Evolutionary conservation across 2,797 vertebrate genomes (phyloP).

Genomic region (Poecilia velifera): DNA sequence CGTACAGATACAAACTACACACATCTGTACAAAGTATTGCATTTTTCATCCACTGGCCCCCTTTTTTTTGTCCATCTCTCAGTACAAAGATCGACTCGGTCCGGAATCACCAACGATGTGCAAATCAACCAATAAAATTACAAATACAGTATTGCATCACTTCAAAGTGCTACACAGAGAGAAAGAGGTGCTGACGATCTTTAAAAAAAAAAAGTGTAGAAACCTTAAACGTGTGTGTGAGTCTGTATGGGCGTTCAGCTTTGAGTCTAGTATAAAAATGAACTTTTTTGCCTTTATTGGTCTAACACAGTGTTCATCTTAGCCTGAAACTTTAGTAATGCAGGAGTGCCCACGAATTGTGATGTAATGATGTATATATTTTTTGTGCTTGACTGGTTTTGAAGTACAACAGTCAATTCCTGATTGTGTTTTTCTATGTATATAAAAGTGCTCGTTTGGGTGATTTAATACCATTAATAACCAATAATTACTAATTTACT

Average conservation of each 20-base stretch:
- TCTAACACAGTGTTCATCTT: constrained; percentile 48
- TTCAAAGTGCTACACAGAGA: constrained; percentile 82
- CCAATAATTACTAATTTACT: neutral
- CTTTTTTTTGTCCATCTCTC: constrained; percentile 31
- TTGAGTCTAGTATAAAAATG: constrained; percentile 22
- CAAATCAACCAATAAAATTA: constrained; percentile 75
- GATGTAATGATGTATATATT: constrained; percentile 4
- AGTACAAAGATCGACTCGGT: constrained; percentile 48
- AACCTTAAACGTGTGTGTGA: constrained; percentile 31
- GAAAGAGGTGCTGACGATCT: constrained; percentile 75
- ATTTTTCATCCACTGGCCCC: constrained; percentile 72
- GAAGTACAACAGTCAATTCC: neutral
- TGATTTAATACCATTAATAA: constrained; percentile 6
- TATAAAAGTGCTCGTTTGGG: neutral
- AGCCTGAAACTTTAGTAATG: constrained; percentile 35
- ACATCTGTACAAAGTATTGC: constrained; percentile 84
- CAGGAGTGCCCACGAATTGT: constrained; percentile 24
- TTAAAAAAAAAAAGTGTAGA: constrained; percentile 30
- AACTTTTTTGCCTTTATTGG: constrained; percentile 55
- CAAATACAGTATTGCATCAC: constrained; percentile 83
- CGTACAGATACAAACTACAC: constrained; percentile 47
- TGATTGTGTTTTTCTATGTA: neutral
- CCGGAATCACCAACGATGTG: constrained; percentile 62
- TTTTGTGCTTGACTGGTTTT: constrained; percentile 14
- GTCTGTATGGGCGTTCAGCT: constrained; percentile 16